phyloP scores from a whole-genome alignment of 2,888 invertebrate genomes.

The Odontothrips loti region DNA sequence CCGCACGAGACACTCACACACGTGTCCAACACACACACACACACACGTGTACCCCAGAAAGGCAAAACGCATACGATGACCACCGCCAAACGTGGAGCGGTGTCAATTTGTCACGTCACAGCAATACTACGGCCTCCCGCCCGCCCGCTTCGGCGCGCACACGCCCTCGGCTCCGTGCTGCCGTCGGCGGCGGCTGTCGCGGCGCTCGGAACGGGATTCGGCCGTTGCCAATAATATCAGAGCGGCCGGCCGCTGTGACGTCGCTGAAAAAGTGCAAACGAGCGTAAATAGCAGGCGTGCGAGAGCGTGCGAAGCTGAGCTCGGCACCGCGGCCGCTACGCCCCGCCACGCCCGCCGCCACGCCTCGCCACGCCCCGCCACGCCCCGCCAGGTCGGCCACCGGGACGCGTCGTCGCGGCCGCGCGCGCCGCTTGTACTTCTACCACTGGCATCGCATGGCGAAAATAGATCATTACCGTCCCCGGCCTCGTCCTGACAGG shows the following conservation, averaged over 20 bases:
- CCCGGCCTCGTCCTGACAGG: background rate
- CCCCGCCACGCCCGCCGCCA: background rate
- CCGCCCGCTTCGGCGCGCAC: too few species aligned
- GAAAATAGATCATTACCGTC: slow-evolving; percentile 19
- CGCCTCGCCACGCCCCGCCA: background rate
- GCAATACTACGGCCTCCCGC: too few species aligned
- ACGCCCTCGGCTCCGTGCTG: background rate
- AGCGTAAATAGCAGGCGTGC: too few species aligned
- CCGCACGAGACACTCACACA: too few species aligned
- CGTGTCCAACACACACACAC: too few species aligned
- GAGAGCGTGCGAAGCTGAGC: background rate
- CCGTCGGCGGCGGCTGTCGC: background rate
- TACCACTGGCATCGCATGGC: background rate
- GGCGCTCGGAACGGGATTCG: too few species aligned
- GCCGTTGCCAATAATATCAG: too few species aligned
- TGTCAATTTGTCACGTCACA: slow-evolving; percentile 1
- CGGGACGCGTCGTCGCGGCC: background rate
- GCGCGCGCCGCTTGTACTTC: background rate
- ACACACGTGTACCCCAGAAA: too few species aligned
- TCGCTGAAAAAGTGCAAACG: too few species aligned
- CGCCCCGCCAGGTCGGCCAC: background rate
- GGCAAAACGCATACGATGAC: too few species aligned
- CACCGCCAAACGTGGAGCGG: background rate
- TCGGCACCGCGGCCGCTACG: background rate
- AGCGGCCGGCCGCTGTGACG: too few species aligned